Conservation (phyloP, 2,113 vertebrate genomes). For the Raja brachyura region DNA sequence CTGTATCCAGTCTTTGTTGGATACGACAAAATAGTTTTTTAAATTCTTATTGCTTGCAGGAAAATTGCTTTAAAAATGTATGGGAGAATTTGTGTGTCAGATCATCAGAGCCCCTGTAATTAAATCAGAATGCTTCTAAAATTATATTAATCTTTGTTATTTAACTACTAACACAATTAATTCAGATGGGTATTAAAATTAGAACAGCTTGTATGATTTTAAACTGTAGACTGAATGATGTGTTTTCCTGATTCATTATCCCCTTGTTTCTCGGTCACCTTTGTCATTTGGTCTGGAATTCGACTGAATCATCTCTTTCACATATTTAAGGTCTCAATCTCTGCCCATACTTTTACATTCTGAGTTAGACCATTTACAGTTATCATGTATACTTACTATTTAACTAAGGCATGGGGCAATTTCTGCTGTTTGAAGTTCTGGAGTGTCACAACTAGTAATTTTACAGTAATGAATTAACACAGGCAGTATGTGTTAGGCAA, state of each 20-base stretch:
- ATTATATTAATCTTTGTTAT: background rate
- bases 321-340: background rate
- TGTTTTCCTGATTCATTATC: too few species aligned
- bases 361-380: background rate
- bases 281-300: background rate
- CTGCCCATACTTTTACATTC: background rate
- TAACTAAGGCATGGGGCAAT: background rate
- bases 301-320: background rate
- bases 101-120: too few species aligned
- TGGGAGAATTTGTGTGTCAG: too few species aligned
- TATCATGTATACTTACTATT: background rate
- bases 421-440: background rate
- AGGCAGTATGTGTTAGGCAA: background rate
- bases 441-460: background rate
- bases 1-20: too few species aligned
- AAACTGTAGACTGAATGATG: too few species aligned
- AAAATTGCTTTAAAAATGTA: too few species aligned
- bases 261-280: background rate
- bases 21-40: too few species aligned
- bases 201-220: background rate
- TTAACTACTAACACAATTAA: background rate
- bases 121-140: background rate
- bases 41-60: too few species aligned
- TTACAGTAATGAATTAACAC: background rate
- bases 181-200: background rate